A percentile compares a stretch with the other conserved stretches of the same genome.
These are phyloP conservation scores for Anastatus disparis DNA, from an alignment of 1,140 invertebrate genomes.

Conservation along the genomic window DNA sequence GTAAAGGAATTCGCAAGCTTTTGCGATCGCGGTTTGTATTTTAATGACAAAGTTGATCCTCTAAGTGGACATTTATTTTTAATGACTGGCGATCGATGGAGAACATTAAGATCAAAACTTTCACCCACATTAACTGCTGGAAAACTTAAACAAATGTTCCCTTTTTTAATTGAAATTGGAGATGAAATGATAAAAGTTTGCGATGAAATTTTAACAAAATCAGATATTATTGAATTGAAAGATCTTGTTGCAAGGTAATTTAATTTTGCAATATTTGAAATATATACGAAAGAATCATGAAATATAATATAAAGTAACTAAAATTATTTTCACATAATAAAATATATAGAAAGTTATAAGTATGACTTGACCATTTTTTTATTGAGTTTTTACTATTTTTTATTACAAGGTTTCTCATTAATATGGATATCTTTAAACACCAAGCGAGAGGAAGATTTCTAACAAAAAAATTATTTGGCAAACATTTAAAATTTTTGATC, in stretches of 20 bases:
- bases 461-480: no score
- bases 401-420: no score
- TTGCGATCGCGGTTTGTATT: conserved; percentile 61
- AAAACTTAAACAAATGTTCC: conserved; percentile 71
- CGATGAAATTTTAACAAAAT: background rate
- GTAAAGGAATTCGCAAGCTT: conserved; percentile 69
- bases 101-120: conserved; percentile 65
- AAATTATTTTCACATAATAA: no score
- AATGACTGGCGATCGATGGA: conserved; percentile 65
- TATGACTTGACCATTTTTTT: no score
- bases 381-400: no score
- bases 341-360: no score
- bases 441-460: no score
- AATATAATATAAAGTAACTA: no score
- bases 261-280: no score
- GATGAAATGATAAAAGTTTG: conserved; percentile 54
- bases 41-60: conserved; percentile 66
- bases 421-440: no score
- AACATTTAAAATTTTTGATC: no score
- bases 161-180: conserved; percentile 61
- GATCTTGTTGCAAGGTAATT: conserved; percentile 44
- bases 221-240: conserved; percentile 41
- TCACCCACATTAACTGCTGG: conserved; percentile 70
- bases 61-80: conserved; percentile 68
- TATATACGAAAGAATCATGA: no score